phyloP scores from a whole-genome alignment of 2,113 vertebrate genomes.

The Ptilonorhynchus violaceus region DNA sequence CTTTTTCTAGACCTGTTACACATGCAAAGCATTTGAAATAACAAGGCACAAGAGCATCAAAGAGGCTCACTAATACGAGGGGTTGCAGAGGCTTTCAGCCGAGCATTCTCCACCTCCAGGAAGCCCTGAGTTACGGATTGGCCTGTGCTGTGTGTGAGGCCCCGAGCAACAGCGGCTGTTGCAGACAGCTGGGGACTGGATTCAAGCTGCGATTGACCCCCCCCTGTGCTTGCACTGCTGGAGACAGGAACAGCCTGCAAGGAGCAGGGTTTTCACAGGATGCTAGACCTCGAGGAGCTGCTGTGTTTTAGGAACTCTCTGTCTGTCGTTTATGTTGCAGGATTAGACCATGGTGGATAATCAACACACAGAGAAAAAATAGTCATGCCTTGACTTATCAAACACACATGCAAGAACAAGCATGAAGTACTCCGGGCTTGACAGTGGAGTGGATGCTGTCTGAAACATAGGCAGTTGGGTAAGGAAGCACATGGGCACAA shows the following conservation, averaged over 20 bases:
- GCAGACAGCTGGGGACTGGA: constrained; percentile 31
- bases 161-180: not conserved
- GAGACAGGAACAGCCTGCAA: constrained; percentile 35
- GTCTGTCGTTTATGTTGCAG: not conserved
- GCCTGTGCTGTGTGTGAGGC: not conserved
- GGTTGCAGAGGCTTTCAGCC: not conserved
- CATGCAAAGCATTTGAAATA: constrained; percentile 25
- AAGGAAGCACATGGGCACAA: not conserved
- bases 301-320: not conserved
- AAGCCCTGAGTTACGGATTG: not conserved
- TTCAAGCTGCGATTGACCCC: not conserved
- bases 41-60: not conserved
- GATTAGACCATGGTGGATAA: not conserved
- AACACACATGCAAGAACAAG: not conserved
- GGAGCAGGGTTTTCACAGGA: constrained; percentile 25
- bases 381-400: not conserved
- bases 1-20: constrained; percentile 24
- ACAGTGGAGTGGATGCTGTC: not conserved
- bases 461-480: not conserved
- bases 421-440: not conserved
- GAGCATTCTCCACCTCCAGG: not conserved
- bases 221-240: not conserved
- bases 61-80: not conserved
- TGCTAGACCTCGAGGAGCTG: not conserved
- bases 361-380: not conserved